Conservation (phyloP, 2,888 invertebrate genomes). For the Chydorus sphaericus region DNA sequence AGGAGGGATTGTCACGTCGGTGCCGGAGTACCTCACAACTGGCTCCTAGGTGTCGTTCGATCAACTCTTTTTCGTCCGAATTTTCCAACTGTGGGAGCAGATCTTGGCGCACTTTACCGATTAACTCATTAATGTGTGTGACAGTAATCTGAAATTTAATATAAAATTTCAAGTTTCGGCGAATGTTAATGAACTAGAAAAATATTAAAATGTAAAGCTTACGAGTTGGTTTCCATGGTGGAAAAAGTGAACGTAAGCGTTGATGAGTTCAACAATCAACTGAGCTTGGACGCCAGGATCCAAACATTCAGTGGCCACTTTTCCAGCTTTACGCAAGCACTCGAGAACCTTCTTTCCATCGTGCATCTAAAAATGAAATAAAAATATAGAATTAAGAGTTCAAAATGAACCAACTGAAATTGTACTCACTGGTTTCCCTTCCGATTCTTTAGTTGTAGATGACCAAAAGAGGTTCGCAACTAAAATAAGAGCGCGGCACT, state of each 20-base stretch:
- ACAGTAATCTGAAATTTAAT: conserved; percentile 41
- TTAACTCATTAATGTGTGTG: conserved; percentile 52
- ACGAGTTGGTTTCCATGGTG: conserved; percentile 68
- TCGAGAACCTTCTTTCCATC: conserved; percentile 85
- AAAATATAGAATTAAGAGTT: not conserved
- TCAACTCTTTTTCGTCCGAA: conserved; percentile 91
- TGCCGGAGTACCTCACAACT: conserved; percentile 61
- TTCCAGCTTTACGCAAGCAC: conserved; percentile 85
- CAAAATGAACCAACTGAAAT: not conserved
- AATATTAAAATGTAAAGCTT: conserved; percentile 17
- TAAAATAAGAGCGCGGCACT: conserved; percentile 83
- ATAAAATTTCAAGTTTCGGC: conserved; percentile 15
- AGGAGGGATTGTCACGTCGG: conserved; percentile 8
- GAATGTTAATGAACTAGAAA: not conserved
- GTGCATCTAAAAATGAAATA: conserved; percentile 43
- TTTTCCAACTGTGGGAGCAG: conserved; percentile 85
- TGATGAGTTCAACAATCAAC: conserved; percentile 83
- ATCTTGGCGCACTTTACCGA: conserved; percentile 71
- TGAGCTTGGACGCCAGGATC: conserved; percentile 93
- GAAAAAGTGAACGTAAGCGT: conserved; percentile 82
- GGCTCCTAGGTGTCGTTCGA: conserved; percentile 86
- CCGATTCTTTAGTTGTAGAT: conserved; percentile 43
- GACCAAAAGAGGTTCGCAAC: conserved; percentile 98
- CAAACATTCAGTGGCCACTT: conserved; percentile 95
- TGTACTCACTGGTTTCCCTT: conserved; percentile 32